Base-by-base conservation (phyloP, 1,140 invertebrate species). In the Hydropsyche tenuis region DNA sequence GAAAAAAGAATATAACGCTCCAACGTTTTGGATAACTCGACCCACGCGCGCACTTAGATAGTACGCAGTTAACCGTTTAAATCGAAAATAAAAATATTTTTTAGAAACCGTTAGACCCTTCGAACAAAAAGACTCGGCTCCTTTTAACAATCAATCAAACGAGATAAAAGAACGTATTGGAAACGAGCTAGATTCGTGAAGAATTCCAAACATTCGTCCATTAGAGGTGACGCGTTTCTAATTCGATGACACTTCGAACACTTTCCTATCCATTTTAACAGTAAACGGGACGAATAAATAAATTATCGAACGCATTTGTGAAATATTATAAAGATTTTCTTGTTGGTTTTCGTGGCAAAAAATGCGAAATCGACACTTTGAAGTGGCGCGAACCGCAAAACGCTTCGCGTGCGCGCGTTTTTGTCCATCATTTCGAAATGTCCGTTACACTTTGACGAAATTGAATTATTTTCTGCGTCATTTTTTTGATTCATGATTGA, bases 181-280 rank as follows among this genome's bases (percentile, higher is more conserved):
- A 37, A 37, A 37, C 30, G 30, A 37, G 30, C 30, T 37, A 37
- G 30, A 37, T 37, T 37, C 30, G 30, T 37, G 30, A 60, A 60
- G 56, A 60, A 60, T 60, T 60, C 56, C 9, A 27, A 60, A 14
- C 23, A 60, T 60, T 60, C 56, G 20, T 60, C 56, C 56, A 60
- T 60, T 60, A 60, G n/a, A 18, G 7, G 12, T 60, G 22, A 60
- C 56, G 7, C 7, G 56, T 48, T 3, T 48, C 16, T 48, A 48
- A 48, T 48, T 12, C 45, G 30, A 37, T 37, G 30, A 37, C 30
- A 37, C 30, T 37, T 37, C 30, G 30, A n/a, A 37, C 30, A 37
- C 30, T 37, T 37, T 37, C 30, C 9, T 4, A 9, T 37, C 9
- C 30, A 9, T 9, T 37, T 37, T 37, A 9, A 37, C 30, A 3